Evolutionary conservation across 2,113 vertebrate genomes (phyloP).

Genomic region (Leucopternis melanops): DNA sequence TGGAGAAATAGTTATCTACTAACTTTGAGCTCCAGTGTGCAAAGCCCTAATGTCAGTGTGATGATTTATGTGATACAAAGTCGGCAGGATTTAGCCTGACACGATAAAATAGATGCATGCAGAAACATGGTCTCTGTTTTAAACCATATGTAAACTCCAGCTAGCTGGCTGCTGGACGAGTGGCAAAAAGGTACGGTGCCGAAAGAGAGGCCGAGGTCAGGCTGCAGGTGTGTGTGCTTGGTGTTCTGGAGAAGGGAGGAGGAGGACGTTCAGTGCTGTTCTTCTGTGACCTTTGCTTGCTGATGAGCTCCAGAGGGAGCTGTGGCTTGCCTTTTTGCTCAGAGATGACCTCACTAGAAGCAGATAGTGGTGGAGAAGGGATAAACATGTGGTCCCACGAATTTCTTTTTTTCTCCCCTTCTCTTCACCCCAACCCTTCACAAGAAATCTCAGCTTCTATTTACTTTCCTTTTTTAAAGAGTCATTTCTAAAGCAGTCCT

Average conservation of each 20-base stretch:
- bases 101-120: not conserved
- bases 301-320: constrained; percentile 57
- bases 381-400: not conserved
- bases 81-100: not conserved
- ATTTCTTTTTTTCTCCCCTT: not conserved
- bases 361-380: not conserved
- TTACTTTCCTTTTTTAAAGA: not conserved
- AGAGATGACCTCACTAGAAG: not conserved
- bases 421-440: not conserved
- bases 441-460: not conserved
- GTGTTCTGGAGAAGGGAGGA: not conserved
- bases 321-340: constrained; percentile 5
- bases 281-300: not conserved
- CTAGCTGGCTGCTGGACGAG: fast-evolving
- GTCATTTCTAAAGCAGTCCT: not conserved
- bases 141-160: fast-evolving
- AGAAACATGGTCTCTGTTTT: not conserved
- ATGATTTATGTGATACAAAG: not conserved
- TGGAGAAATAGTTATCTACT: constrained; percentile 31
- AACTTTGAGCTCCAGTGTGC: not conserved
- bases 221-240: not conserved
- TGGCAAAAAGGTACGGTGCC: not conserved
- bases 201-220: not conserved
- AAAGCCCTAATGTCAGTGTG: not conserved
- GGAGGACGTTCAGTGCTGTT: not conserved